These are phyloP conservation scores for Apodemus sylvaticus DNA, from an alignment of 2,113 vertebrate species.

Conservation along the genomic window DNA sequence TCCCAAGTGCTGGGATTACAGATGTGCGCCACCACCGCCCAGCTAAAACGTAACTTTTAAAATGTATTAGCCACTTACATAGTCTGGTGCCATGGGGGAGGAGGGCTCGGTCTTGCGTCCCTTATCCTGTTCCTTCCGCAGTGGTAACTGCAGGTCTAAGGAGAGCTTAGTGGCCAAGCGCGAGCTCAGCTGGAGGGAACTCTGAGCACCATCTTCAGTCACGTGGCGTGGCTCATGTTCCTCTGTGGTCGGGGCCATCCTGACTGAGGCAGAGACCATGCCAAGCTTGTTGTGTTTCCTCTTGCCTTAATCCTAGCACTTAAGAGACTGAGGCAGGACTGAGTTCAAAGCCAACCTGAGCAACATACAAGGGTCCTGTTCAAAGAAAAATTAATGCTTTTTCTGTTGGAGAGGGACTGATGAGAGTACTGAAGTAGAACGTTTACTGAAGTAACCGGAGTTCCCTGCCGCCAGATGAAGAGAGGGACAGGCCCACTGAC, in stretches of 20 bases:
- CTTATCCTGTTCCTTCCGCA: background rate
- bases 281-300: background rate
- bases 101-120: conserved; percentile 1
- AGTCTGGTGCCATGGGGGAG: background rate
- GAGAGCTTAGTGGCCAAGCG: background rate
- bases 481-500: background rate
- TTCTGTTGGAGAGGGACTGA: background rate
- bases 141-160: background rate
- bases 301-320: background rate
- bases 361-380: background rate
- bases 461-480: background rate
- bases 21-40: too few relatives aligned
- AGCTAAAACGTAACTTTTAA: conserved; percentile 13
- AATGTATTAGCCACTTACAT: background rate
- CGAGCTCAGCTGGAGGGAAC: background rate
- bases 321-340: background rate
- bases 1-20: too few relatives aligned
- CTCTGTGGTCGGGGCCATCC: background rate
- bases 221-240: background rate
- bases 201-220: background rate
- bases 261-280: background rate
- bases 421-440: background rate
- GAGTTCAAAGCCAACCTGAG: background rate
- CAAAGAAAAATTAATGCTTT: background rate
- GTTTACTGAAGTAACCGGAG: background rate